These are phyloP conservation scores for Bryconaethiops microstoma DNA, from an alignment of 2,797 vertebrate species.

Conservation along the genomic window DNA sequence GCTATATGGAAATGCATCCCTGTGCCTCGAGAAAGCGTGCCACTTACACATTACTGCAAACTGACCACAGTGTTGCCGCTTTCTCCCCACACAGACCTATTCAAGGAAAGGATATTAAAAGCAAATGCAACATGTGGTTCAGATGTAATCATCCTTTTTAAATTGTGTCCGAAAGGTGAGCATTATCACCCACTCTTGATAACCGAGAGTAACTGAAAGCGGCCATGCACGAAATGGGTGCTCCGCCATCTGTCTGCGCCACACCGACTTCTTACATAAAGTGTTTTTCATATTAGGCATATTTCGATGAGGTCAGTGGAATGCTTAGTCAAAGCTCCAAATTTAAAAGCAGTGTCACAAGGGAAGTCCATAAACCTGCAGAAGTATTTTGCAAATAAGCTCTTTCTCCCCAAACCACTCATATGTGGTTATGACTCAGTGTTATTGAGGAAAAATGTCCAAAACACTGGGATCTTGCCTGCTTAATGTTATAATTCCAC, in stretches of 20 bases:
- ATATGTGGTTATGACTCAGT: slow-evolving; percentile 48
- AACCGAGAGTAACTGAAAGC: slow-evolving; percentile 2
- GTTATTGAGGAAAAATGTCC: slow-evolving; percentile 56
- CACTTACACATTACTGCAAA: slow-evolving; percentile 3
- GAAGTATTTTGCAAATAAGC: slow-evolving; percentile 59
- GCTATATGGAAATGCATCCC: slow-evolving; percentile 24
- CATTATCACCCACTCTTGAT: not conserved
- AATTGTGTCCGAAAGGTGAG: slow-evolving; percentile 11
- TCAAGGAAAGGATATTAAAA: slow-evolving; percentile 38
- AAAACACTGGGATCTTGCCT: slow-evolving; percentile 48
- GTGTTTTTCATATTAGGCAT: slow-evolving; percentile 75
- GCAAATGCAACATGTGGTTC: slow-evolving; percentile 20
- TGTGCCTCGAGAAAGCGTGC: slow-evolving; percentile 11
- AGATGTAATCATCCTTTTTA: slow-evolving; percentile 26
- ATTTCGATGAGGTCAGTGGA: slow-evolving; percentile 78
- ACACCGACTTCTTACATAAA: slow-evolving; percentile 70
- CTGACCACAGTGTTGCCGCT: slow-evolving; percentile 1
- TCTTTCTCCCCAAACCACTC: slow-evolving; percentile 58
- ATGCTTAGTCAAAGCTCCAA: slow-evolving; percentile 71
- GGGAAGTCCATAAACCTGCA: slow-evolving; percentile 66
- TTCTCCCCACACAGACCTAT: not conserved
- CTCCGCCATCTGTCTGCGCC: slow-evolving; percentile 57
- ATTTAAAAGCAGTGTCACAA: slow-evolving; percentile 71
- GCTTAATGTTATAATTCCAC: slow-evolving; percentile 24
- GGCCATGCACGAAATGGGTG: slow-evolving; percentile 55